Percentiles rank a stretch among this genome's conserved stretches.
Evolutionary conservation across 2,113 vertebrate genomes (phyloP).

Genomic region (Clinocottus analis): DNA sequence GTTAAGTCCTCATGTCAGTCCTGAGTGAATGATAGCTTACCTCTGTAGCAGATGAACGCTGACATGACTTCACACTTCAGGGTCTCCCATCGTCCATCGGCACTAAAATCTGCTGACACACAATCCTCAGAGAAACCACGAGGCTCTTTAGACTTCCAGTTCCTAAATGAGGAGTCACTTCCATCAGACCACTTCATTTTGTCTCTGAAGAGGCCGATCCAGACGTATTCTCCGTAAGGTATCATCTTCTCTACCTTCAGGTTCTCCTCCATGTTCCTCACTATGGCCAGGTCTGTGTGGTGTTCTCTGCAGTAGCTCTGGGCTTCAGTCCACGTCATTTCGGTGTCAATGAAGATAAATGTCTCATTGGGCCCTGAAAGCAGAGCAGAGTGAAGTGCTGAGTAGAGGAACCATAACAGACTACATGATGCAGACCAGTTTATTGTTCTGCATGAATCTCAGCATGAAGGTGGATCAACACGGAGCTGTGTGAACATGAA

Average conservation of each 20-base stretch:
- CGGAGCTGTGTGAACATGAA: too few relatives aligned
- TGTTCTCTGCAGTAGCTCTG: not conserved
- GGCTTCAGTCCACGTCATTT: not conserved
- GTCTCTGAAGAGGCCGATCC: not conserved
- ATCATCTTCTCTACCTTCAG: not conserved
- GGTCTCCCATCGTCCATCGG: not conserved
- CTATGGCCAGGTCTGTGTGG: conserved; percentile 8
- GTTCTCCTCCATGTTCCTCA: not conserved
- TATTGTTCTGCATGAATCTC: too few relatives aligned
- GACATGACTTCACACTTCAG: not conserved
- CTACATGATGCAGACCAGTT: not conserved
- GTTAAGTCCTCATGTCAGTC: too few relatives aligned
- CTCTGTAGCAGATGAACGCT: not conserved
- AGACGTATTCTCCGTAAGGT: too few relatives aligned
- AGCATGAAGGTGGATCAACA: too few relatives aligned
- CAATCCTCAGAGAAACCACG: fast-evolving
- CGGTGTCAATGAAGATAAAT: not conserved
- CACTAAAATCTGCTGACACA: not conserved
- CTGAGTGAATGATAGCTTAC: not conserved
- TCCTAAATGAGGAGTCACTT: not conserved
- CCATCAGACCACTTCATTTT: not conserved
- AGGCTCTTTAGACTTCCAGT: not conserved
- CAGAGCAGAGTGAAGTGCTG: not conserved
- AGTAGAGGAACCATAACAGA: not conserved
- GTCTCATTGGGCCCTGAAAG: not conserved